phyloP scores from a whole-genome alignment of 2,113 vertebrate species.

The Prietella phreatophila region DNA sequence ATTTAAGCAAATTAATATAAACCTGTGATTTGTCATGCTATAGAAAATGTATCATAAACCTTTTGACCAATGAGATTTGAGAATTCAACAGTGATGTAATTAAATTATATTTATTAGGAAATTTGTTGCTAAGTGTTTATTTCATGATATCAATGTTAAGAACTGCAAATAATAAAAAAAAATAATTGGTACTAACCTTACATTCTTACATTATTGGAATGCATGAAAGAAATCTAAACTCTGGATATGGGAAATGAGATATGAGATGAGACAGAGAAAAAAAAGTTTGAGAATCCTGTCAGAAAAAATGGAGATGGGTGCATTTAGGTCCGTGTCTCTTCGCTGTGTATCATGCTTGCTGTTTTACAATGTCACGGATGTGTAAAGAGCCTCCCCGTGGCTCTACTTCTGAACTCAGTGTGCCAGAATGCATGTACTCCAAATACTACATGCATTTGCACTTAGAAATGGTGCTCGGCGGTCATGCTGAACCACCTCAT shows the following conservation, averaged over 20 bases:
- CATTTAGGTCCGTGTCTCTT: neutral
- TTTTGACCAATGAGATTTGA: neutral
- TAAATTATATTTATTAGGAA: neutral
- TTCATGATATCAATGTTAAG: neutral
- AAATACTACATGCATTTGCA: constrained; percentile 65
- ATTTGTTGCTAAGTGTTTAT: neutral
- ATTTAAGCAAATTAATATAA: neutral
- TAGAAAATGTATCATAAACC: neutral
- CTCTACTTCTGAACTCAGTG: constrained; percentile 51
- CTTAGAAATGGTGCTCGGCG: constrained; percentile 62
- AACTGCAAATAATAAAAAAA: neutral
- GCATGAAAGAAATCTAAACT: neutral
- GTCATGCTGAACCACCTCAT: constrained; percentile 37
- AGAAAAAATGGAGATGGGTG: too few species aligned
- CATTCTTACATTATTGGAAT: neutral
- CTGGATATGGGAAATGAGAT: neutral
- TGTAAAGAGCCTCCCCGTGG: constrained; percentile 32
- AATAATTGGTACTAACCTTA: neutral
- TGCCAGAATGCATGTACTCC: neutral
- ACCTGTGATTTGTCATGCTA: neutral
- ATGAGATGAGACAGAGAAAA: neutral
- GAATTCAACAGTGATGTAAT: neutral
- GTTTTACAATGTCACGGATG: constrained; percentile 21
- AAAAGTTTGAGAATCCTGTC: neutral
- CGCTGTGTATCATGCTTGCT: neutral